Evolutionary conservation across 1,140 invertebrate species (phyloP).

Genomic region (Radopholus similis): DNA sequence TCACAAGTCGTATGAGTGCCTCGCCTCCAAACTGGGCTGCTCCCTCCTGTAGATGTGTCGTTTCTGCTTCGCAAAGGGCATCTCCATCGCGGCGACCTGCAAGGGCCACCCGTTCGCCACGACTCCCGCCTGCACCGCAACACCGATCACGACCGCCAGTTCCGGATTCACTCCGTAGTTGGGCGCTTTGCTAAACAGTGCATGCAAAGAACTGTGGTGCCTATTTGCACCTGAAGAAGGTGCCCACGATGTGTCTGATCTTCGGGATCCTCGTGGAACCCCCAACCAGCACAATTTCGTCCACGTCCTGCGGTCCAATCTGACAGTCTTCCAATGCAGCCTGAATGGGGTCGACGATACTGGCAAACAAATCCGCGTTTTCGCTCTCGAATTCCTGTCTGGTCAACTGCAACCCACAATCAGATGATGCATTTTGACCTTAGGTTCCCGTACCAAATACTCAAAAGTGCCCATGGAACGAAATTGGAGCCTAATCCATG

Average conservation of each 20-base stretch:
- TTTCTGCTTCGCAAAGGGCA: conserved; percentile 61
- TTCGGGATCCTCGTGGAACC: conserved; percentile 64
- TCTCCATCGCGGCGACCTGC: conserved; percentile 64
- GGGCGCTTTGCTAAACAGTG: conserved; percentile 61
- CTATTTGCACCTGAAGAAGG: conserved; percentile 60
- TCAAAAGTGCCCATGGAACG: conserved; percentile 57
- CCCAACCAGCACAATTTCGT: conserved; percentile 64
- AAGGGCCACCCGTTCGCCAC: conserved; percentile 66
- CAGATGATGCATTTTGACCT: too few species aligned
- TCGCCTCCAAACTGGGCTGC: not conserved
- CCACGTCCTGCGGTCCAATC: conserved; percentile 58
- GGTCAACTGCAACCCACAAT: conserved; percentile 59
- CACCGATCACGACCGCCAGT: conserved; percentile 64
- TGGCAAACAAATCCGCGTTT: conserved; percentile 62
- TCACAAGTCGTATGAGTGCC: too few species aligned
- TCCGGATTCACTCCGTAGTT: conserved; percentile 64
- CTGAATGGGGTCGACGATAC: conserved; percentile 54
- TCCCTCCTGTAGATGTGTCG: conserved; percentile 56
- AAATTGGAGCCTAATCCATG: conserved; percentile 56
- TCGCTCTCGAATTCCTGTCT: conserved; percentile 62
- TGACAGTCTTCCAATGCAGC: conserved; percentile 53
- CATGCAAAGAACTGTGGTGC: not conserved
- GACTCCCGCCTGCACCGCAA: conserved; percentile 65
- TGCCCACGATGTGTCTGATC: conserved; percentile 61
- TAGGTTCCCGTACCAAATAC: conserved; percentile 61